A percentile compares a stretch with the other conserved stretches of the same genome.
Evolutionary conservation across 2,113 vertebrate species (phyloP).

Genomic region (Pogonocichla stellata): DNA sequence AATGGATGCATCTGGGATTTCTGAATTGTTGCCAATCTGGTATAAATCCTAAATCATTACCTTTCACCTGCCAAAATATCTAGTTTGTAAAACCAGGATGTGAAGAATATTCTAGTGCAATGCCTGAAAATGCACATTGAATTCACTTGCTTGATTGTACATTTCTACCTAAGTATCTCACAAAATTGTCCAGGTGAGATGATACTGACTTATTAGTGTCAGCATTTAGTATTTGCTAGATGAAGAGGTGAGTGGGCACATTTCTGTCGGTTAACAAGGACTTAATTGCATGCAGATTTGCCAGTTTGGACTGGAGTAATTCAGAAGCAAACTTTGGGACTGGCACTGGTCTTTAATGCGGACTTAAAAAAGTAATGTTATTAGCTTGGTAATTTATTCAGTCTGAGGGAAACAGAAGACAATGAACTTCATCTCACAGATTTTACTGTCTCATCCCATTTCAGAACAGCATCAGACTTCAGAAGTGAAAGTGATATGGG

Average conservation of each 20-base stretch:
- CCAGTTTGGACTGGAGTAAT: not conserved
- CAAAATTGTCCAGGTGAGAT: not conserved
- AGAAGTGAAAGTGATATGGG: not conserved
- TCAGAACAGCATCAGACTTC: not conserved
- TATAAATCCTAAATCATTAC: not conserved
- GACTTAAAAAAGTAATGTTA: not conserved
- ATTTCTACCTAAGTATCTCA: not conserved
- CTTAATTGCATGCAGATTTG: not conserved
- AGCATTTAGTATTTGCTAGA: not conserved
- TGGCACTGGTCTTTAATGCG: not conserved
- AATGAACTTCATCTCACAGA: slow-evolving; percentile 30
- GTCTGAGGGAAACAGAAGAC: not conserved
- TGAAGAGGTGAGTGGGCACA: not conserved
- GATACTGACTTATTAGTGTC: not conserved
- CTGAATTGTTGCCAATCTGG: not conserved
- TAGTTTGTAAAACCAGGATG: not conserved
- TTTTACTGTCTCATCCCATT: slow-evolving; percentile 38
- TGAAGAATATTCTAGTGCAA: not conserved
- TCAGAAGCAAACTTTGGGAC: not conserved
- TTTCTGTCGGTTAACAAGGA: not conserved
- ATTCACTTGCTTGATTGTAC: not conserved
- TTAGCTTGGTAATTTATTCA: slow-evolving; percentile 49
- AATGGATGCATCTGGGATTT: not conserved
- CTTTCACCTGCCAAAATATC: not conserved
- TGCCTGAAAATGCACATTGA: not conserved